A percentile compares a stretch with the other conserved stretches of the same genome.
phyloP scores from a whole-genome alignment of 2,797 vertebrate species.

The Manis pentadactyla region DNA sequence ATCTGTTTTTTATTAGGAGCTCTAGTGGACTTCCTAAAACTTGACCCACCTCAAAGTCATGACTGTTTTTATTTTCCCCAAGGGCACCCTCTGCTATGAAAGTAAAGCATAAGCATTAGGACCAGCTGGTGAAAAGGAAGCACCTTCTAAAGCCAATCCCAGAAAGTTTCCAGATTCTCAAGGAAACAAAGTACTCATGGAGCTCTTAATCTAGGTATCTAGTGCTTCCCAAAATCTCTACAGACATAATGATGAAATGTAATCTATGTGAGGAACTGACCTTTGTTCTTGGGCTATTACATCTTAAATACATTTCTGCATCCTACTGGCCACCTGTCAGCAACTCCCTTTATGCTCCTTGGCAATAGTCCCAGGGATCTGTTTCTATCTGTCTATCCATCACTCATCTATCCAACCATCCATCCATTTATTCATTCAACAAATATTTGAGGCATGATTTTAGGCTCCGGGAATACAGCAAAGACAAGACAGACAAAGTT shows the following conservation, averaged over 20 bases:
- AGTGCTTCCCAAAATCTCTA: constrained; percentile 51
- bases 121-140: constrained; percentile 51
- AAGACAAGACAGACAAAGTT: constrained; percentile 1
- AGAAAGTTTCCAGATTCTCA: constrained; percentile 56
- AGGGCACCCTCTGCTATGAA: constrained; percentile 2
- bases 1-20: constrained; percentile 70
- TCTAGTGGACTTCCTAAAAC: constrained; percentile 59
- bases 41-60: constrained; percentile 61
- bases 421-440: constrained; percentile 10
- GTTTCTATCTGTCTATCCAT: constrained; percentile 1
- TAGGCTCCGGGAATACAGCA: background rate
- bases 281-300: constrained; percentile 38
- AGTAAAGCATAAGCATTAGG: constrained; percentile 51
- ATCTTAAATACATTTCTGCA: constrained; percentile 27
- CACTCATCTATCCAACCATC: background rate
- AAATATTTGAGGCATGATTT: constrained; percentile 10
- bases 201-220: constrained; percentile 35
- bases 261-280: background rate
- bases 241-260: constrained; percentile 46
- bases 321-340: constrained; percentile 35
- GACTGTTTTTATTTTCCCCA: constrained; percentile 57
- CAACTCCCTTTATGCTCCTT: constrained; percentile 25
- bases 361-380: constrained; percentile 11
- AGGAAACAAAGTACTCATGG: constrained; percentile 54
- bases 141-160: constrained; percentile 11